Evolutionary conservation across 2,113 vertebrate genomes (phyloP).

Genomic region (Phrynosoma blainvillii): DNA sequence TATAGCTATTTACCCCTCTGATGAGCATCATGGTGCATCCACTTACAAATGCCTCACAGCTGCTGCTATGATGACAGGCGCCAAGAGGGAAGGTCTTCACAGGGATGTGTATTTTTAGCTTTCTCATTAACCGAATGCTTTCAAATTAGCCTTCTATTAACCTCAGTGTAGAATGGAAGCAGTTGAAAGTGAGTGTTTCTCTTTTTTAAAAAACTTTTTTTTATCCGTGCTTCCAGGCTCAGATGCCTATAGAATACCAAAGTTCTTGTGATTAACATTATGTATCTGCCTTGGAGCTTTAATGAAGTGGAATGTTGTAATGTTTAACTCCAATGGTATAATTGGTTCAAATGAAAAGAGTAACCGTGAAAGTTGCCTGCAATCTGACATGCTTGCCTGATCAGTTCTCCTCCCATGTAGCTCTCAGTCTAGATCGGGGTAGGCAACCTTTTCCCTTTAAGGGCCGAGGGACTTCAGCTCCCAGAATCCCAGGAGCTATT

Average conservation of each 20-base stretch:
- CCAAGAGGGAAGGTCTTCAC: constrained; percentile 48
- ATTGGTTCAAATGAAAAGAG: neutral
- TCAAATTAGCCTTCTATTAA: constrained; percentile 87
- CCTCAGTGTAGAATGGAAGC: constrained; percentile 80
- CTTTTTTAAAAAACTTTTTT: neutral
- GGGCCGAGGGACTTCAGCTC: no score
- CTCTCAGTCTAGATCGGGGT: neutral
- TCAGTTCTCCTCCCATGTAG: neutral
- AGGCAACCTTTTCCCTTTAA: no score
- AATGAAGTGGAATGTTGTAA: constrained; percentile 59
- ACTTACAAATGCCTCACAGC: constrained; percentile 12
- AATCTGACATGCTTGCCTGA: neutral
- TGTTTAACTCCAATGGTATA: constrained; percentile 27
- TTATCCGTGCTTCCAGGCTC: constrained; percentile 54
- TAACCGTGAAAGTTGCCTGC: fast-evolving
- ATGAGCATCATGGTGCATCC: neutral
- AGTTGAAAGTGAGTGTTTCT: constrained; percentile 50
- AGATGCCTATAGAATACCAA: constrained; percentile 73
- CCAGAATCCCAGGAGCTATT: no score
- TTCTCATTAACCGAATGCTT: constrained; percentile 83
- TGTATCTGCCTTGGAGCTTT: constrained; percentile 65
- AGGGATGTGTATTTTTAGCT: constrained; percentile 81
- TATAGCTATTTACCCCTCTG: constrained; percentile 5
- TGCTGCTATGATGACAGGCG: neutral
- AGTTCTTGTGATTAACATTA: constrained; percentile 70